Evolutionary conservation across 2,888 invertebrate species (phyloP).

Genomic region (Pseudolycoriella hygida): DNA sequence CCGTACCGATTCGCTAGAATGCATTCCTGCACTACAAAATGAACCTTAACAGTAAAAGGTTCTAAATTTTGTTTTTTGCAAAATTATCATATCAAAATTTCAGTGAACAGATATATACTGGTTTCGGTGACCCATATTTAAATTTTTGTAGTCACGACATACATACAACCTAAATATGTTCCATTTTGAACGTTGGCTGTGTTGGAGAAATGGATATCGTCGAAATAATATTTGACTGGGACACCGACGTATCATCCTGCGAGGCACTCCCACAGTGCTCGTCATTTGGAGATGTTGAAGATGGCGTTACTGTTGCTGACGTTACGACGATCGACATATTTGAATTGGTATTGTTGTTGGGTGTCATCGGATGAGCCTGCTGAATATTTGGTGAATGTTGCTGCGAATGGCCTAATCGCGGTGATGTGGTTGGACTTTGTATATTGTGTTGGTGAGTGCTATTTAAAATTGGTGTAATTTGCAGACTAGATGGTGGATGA

Average conservation of each 20-base stretch:
- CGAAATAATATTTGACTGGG: slow-evolving; percentile 22
- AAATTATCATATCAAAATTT: too few species aligned
- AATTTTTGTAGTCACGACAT: too few species aligned
- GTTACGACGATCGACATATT: slow-evolving; percentile 3
- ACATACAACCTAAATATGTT: slow-evolving; percentile 21
- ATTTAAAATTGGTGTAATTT: slow-evolving; percentile 16
- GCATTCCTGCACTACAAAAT: too few species aligned
- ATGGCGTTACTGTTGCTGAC: neutral
- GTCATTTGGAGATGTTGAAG: slow-evolving; percentile 8
- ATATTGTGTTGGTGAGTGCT: slow-evolving; percentile 13
- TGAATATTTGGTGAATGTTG: slow-evolving; percentile 4
- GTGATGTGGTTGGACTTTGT: slow-evolving; percentile 20
- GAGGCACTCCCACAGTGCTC: slow-evolving; percentile 7
- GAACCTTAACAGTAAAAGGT: too few species aligned
- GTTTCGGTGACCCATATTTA: too few species aligned
- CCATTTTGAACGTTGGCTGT: slow-evolving; percentile 26
- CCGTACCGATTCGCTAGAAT: too few species aligned
- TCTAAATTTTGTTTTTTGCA: too few species aligned
- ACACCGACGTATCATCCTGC: neutral
- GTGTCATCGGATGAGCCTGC: neutral
- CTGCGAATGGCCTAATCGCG: neutral
- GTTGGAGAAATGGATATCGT: slow-evolving; percentile 26
- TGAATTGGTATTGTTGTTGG: neutral
- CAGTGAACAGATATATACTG: too few species aligned
- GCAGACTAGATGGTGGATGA: slow-evolving; percentile 13